Percentiles rank a stretch among this genome's conserved stretches.
phyloP scores from a whole-genome alignment of 2,113 vertebrate genomes.

The Illadopsis cleaveri region DNA sequence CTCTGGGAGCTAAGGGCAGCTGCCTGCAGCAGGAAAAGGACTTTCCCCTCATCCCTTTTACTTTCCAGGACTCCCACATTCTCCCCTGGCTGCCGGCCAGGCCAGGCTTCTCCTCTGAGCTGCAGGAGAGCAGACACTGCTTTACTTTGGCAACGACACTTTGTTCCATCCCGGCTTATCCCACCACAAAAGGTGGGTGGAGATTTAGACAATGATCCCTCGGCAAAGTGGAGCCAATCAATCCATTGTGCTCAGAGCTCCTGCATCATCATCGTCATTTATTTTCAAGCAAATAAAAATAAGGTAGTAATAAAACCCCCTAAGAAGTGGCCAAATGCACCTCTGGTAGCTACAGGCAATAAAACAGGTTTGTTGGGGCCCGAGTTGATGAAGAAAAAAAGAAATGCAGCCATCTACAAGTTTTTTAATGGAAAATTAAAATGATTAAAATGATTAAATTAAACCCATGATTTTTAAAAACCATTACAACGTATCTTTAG shows the following conservation, averaged over 20 bases:
- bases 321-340: not conserved
- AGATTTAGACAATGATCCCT: not conserved
- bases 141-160: not conserved
- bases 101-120: not conserved
- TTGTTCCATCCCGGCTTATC: not conserved
- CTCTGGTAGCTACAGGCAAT: not conserved
- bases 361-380: not conserved
- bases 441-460: not conserved
- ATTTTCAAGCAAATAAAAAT: not conserved
- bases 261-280: not conserved
- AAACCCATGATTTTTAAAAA: not conserved
- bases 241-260: not conserved
- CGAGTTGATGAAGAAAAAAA: rapidly evolving
- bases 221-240: not conserved
- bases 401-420: not conserved
- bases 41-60: not conserved
- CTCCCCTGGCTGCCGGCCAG: not conserved
- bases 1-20: not conserved
- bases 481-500: not conserved
- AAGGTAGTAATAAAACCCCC: not conserved
- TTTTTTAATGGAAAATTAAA: not conserved
- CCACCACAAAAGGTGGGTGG: not conserved
- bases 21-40: not conserved
- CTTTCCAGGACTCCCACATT: not conserved
- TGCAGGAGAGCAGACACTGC: not conserved